These are phyloP conservation scores for Bos indicus DNA, from an alignment of 2,113 vertebrate genomes.

Conservation along the genomic window DNA sequence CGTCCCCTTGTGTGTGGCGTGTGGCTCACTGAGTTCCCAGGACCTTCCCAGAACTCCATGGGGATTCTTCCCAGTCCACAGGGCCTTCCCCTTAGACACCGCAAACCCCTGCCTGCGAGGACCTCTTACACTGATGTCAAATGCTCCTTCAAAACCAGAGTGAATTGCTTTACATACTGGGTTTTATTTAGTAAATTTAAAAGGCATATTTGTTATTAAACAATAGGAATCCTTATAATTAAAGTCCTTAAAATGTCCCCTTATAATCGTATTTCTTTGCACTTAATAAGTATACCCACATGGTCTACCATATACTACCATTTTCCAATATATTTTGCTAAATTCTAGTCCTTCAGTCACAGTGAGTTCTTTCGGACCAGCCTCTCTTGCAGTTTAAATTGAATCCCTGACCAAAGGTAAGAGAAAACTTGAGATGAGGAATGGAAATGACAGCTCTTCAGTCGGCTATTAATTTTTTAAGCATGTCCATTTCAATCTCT, in stretches of 20 bases:
- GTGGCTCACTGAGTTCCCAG: not conserved
- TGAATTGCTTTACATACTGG: not conserved
- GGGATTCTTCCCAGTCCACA: not conserved
- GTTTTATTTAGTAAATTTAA: not conserved
- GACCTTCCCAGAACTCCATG: rapidly evolving
- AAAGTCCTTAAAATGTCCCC: too few relatives aligned
- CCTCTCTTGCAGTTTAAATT: rapidly evolving
- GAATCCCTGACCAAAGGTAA: too few relatives aligned
- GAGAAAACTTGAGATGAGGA: not conserved
- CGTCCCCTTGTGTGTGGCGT: rapidly evolving
- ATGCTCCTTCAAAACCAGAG: not conserved
- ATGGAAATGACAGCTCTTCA: not conserved
- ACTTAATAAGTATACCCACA: rapidly evolving
- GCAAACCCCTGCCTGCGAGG: not conserved
- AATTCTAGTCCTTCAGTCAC: not conserved
- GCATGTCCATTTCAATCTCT: not conserved
- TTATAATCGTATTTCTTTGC: not conserved
- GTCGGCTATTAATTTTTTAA: not conserved
- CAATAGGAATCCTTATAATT: not conserved
- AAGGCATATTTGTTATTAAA: not conserved
- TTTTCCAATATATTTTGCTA: rapidly evolving
- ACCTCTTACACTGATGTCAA: not conserved
- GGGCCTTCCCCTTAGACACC: not conserved
- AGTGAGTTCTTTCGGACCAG: not conserved
- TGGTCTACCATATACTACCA: rapidly evolving